phyloP scores from a whole-genome alignment of 92 coral and sea anemone species.

The Bergia sp. region DNA sequence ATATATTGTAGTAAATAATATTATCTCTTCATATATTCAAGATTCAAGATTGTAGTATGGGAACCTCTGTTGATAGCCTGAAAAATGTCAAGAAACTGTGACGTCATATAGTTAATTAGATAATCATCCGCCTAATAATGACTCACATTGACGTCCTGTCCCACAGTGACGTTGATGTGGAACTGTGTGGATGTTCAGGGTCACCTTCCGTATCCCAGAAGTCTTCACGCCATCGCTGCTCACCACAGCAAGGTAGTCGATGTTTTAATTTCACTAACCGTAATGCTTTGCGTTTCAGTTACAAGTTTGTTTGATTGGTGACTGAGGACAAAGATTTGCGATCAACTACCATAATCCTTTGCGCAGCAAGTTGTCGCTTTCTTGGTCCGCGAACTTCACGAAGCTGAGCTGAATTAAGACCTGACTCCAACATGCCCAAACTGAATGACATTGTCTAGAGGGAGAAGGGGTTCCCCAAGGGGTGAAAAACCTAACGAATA shows the following conservation, averaged over 20 bases:
- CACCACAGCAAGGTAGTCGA: conserved; percentile 77
- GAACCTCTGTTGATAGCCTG: neutral
- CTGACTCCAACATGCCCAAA: too few relatives aligned
- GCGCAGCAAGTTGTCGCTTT: too few relatives aligned
- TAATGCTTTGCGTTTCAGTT: neutral
- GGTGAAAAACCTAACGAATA: too few relatives aligned
- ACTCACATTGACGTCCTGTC: neutral
- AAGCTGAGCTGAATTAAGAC: too few relatives aligned
- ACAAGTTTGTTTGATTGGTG: neutral
- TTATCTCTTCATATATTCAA: neutral
- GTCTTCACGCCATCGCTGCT: conserved; percentile 78
- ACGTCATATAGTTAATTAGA: too few relatives aligned
- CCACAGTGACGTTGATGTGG: conserved; percentile 82
- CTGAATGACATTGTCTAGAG: too few relatives aligned
- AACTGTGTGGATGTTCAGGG: conserved; percentile 69
- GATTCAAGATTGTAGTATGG: neutral
- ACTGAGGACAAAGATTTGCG: too few relatives aligned
- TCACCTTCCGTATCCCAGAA: conserved; percentile 70
- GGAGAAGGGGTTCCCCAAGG: too few relatives aligned
- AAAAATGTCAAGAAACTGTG: too few relatives aligned
- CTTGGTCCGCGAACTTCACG: too few relatives aligned
- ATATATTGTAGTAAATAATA: neutral
- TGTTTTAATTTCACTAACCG: neutral
- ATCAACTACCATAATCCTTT: too few relatives aligned
- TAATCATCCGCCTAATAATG: neutral